Conservation (phyloP, 2,797 vertebrate species). For the Melanotaenia parkinsoni region DNA sequence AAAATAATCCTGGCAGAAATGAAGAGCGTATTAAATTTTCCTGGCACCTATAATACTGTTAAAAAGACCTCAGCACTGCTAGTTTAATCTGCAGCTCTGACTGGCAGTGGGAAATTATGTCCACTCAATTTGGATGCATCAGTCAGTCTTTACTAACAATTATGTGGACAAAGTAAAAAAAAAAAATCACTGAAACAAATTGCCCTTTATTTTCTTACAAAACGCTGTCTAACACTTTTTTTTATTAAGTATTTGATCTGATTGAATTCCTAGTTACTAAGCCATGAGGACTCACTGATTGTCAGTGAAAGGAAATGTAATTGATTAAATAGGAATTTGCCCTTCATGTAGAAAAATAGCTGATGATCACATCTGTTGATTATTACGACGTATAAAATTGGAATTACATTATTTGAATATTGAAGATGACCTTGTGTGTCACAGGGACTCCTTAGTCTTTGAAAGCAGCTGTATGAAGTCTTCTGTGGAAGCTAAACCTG, state of each 20-base stretch:
- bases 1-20: background rate
- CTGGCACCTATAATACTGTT: too few relatives aligned
- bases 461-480: background rate
- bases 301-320: background rate
- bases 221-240: background rate
- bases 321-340: slow-evolving; percentile 1
- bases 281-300: background rate
- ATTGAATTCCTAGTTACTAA: background rate
- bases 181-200: background rate
- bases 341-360: background rate
- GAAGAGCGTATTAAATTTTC: background rate
- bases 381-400: background rate
- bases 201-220: background rate
- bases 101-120: background rate
- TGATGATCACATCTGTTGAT: background rate
- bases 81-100: background rate
- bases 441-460: background rate
- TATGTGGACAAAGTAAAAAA: background rate
- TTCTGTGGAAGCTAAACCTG: background rate
- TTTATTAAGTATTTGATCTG: background rate
- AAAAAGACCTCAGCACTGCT: background rate
- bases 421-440: background rate
- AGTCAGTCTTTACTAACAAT: background rate
- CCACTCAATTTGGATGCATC: background rate
- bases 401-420: background rate